These are phyloP conservation scores for Panopea generosa DNA, from an alignment of 2,888 invertebrate species.

Conservation along the genomic window DNA sequence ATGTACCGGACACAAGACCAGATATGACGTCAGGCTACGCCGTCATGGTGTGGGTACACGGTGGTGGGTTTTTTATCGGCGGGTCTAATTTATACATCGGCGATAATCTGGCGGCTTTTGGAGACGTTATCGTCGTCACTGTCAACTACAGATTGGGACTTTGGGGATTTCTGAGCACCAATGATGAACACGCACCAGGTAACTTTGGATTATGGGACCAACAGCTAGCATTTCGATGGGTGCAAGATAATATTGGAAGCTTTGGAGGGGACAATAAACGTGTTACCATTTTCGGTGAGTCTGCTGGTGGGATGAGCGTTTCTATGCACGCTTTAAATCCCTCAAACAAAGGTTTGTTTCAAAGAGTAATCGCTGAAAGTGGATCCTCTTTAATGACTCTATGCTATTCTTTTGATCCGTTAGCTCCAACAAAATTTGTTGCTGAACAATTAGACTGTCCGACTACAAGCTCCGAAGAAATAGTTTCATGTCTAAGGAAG, in stretches of 20 bases:
- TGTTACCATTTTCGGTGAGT: slow-evolving; percentile 27
- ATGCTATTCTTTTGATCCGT: neutral
- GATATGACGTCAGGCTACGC: slow-evolving; percentile 9
- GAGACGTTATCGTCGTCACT: slow-evolving; percentile 15
- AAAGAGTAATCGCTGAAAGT: slow-evolving; percentile 19
- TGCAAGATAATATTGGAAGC: neutral
- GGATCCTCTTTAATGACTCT: slow-evolving; percentile 7
- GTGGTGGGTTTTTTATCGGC: slow-evolving; percentile 7
- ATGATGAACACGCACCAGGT: slow-evolving; percentile 16
- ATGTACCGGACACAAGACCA: slow-evolving; percentile 8
- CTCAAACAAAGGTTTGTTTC: slow-evolving; percentile 5
- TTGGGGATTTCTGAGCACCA: slow-evolving; percentile 21
- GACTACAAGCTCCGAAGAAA: neutral
- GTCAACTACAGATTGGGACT: slow-evolving; percentile 20
- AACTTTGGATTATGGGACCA: slow-evolving; percentile 37
- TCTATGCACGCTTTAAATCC: slow-evolving; percentile 16
- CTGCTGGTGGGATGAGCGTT: slow-evolving; percentile 12
- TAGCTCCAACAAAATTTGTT: neutral
- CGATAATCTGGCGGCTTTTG: neutral
- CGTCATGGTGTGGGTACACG: slow-evolving; percentile 23
- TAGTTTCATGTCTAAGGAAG: slow-evolving; percentile 1
- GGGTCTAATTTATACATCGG: too few species aligned
- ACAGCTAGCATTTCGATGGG: slow-evolving; percentile 14
- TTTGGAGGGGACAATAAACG: slow-evolving; percentile 21
- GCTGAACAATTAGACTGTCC: neutral